phyloP scores from a whole-genome alignment of 2,888 invertebrate species.

The Sminthurides aquaticus region DNA sequence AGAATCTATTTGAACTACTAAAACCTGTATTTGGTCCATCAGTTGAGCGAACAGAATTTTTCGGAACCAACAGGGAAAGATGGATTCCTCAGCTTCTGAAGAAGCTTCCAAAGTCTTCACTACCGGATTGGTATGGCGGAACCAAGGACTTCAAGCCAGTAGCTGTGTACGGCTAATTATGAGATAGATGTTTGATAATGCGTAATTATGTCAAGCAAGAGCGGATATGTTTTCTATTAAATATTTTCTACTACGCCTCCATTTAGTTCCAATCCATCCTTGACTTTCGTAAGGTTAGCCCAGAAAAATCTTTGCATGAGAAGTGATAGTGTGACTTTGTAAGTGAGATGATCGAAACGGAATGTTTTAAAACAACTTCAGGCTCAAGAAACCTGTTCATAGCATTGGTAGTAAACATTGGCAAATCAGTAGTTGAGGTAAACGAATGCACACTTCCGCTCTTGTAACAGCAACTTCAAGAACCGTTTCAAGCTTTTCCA shows the following conservation, averaged over 20 bases:
- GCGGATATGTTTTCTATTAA: background rate
- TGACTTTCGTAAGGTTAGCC: too few relatives aligned
- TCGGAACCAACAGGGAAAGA: conserved; percentile 9
- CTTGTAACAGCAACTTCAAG: too few relatives aligned
- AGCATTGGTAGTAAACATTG: too few relatives aligned
- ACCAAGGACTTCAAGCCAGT: conserved; percentile 5
- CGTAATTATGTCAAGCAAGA: background rate
- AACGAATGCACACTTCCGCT: too few relatives aligned
- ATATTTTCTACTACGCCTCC: background rate
- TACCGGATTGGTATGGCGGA: conserved; percentile 18
- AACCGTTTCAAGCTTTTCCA: too few relatives aligned
- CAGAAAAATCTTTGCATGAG: too few relatives aligned
- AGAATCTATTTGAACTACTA: conserved; percentile 1
- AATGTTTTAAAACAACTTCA: too few relatives aligned
- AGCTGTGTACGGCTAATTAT: conserved; percentile 1
- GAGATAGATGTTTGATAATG: background rate
- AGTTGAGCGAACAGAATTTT: conserved; percentile 11
- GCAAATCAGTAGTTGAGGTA: too few relatives aligned
- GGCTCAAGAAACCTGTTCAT: too few relatives aligned
- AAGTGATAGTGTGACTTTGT: too few relatives aligned
- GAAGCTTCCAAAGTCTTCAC: background rate
- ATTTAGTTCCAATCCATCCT: background rate
- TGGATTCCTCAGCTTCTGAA: conserved; percentile 10
- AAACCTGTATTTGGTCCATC: conserved; percentile 12
- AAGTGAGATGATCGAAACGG: too few relatives aligned